These are phyloP conservation scores for Progne subis DNA, from an alignment of 2,113 vertebrate species.

Conservation along the genomic window DNA sequence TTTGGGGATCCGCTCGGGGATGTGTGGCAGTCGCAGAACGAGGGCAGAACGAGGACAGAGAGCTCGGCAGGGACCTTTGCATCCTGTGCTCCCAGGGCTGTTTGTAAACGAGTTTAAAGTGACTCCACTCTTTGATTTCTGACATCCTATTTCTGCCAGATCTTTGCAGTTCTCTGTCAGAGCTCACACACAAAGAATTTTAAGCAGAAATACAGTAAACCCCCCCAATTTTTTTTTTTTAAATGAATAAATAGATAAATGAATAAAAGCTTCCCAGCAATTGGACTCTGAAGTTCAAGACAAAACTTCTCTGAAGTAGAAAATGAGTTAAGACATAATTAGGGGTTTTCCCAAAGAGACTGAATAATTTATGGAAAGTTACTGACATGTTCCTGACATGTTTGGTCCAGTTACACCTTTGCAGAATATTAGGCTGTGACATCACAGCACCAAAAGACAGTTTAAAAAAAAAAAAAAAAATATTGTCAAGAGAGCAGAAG, in stretches of 20 bases:
- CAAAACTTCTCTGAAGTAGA: conserved; percentile 49
- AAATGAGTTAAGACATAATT: conserved; percentile 64
- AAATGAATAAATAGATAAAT: background rate
- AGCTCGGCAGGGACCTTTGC: background rate
- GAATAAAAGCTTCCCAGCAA: background rate
- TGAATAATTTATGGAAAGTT: conserved; percentile 69
- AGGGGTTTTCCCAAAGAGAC: conserved; percentile 68
- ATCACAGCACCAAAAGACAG: conserved; percentile 25
- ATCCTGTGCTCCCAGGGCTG: background rate
- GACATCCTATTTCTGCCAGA: background rate
- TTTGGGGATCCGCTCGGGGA: background rate
- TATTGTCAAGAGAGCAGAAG: conserved; percentile 13
- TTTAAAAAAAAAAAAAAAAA: conserved; percentile 25
- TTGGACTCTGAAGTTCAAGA: conserved; percentile 15
- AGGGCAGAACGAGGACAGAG: background rate
- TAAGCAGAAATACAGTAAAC: background rate
- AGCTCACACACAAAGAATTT: background rate
- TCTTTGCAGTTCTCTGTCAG: background rate
- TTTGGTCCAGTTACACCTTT: conserved; percentile 57
- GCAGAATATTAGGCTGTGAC: conserved; percentile 35
- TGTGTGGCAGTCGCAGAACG: background rate
- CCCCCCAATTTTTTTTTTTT: background rate
- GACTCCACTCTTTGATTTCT: background rate
- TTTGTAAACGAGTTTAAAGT: background rate
- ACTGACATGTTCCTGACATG: conserved; percentile 68